Conservation (phyloP, 2,888 invertebrate genomes). For the Aradus depressus region DNA sequence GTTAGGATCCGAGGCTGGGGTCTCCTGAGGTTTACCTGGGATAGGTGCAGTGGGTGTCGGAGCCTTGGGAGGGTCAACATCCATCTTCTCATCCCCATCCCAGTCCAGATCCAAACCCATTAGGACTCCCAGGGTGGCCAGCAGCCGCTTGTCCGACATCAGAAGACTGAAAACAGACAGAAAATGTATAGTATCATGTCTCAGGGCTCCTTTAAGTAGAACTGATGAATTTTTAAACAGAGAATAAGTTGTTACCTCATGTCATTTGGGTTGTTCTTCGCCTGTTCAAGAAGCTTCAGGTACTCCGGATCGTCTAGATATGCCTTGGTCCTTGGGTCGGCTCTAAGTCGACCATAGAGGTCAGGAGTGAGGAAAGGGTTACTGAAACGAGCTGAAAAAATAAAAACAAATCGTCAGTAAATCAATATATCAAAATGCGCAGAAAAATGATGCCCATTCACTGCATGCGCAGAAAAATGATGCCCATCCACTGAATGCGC, state of each 20-base stretch:
- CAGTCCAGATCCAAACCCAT: slow-evolving; percentile 46
- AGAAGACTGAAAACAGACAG: slow-evolving; percentile 33
- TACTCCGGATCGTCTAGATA: slow-evolving; percentile 66
- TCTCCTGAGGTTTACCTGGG: slow-evolving; percentile 19
- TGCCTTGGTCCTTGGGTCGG: slow-evolving; percentile 56
- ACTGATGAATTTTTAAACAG: not conserved
- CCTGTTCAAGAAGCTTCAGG: slow-evolving; percentile 45
- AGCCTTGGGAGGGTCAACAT: slow-evolving; percentile 40
- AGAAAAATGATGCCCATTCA: too few species aligned
- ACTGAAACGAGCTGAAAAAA: slow-evolving; percentile 19
- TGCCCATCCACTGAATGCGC: too few species aligned
- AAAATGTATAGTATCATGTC: not conserved
- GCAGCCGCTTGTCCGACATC: slow-evolving; percentile 53
- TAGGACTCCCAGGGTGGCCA: slow-evolving; percentile 57
- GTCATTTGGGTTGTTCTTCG: slow-evolving; percentile 31
- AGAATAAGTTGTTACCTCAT: slow-evolving; percentile 28
- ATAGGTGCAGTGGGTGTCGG: not conserved
- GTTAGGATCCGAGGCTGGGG: slow-evolving; percentile 33
- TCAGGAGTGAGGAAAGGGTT: slow-evolving; percentile 48
- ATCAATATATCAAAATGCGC: not conserved
- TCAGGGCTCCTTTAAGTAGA: not conserved
- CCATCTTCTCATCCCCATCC: slow-evolving; percentile 42
- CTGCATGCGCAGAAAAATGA: too few species aligned
- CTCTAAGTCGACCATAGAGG: slow-evolving; percentile 49
- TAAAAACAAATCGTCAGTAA: slow-evolving; percentile 6